These are phyloP conservation scores for Ephestia elutella DNA, from an alignment of 1,140 invertebrate species.

Conservation along the genomic window DNA sequence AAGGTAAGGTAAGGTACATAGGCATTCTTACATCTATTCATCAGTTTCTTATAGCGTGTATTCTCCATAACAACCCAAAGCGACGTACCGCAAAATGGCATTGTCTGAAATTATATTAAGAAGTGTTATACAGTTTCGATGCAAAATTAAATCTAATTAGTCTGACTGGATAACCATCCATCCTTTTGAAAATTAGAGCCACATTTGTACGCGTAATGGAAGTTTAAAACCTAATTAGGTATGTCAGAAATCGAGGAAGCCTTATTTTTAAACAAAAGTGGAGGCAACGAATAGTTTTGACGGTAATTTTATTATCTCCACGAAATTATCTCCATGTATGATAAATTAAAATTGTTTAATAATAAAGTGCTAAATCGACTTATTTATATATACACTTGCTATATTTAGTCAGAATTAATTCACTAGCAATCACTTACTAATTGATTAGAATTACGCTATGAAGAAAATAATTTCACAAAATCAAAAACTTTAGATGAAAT, in stretches of 20 bases:
- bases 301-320: no score
- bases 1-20: no score
- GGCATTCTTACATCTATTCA: no score
- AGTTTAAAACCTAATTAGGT: background rate
- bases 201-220: background rate
- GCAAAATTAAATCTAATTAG: conserved; percentile 22
- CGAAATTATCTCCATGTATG: no score
- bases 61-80: conserved; percentile 12
- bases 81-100: conserved; percentile 55
- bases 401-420: no score
- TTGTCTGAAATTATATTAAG: conserved; percentile 58
- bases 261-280: background rate
- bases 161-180: background rate
- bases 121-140: conserved; percentile 24
- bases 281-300: background rate
- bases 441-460: no score
- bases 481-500: no score
- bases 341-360: no score
- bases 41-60: conserved; percentile 7
- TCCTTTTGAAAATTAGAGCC: background rate
- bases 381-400: no score
- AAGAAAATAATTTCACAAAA: no score
- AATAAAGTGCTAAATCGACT: no score
- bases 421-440: no score
- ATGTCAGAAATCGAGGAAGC: background rate